A percentile compares a stretch with the other conserved stretches of the same genome.
These are phyloP conservation scores for Distichodus sexfasciatus DNA, from an alignment of 2,797 vertebrate species.

Conservation along the genomic window DNA sequence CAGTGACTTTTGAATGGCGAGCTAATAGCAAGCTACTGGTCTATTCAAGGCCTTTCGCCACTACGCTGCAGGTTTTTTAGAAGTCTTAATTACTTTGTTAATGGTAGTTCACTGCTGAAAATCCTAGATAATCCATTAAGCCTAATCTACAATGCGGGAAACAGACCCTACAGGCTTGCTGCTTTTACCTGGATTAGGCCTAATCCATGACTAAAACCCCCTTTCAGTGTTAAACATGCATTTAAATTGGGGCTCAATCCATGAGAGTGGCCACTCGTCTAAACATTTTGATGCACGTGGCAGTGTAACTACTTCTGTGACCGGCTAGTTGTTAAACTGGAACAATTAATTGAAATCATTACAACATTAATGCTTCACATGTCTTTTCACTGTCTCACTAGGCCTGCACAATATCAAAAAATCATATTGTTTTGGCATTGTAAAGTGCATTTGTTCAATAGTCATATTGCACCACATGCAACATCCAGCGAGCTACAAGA, in stretches of 20 bases:
- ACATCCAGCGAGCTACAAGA: too few relatives aligned
- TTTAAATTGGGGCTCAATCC: slow-evolving; percentile 11
- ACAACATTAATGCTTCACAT: too few relatives aligned
- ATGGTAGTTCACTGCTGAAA: not conserved
- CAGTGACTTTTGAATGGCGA: not conserved
- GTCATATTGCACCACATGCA: too few relatives aligned
- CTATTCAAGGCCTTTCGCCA: not conserved
- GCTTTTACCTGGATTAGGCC: not conserved
- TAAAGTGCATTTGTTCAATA: too few relatives aligned
- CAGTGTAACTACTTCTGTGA: too few relatives aligned
- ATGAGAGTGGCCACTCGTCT: not conserved
- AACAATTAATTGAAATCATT: too few relatives aligned
- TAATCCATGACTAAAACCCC: slow-evolving; percentile 18
- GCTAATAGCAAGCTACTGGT: not conserved
- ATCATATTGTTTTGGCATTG: too few relatives aligned
- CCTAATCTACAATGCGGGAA: slow-evolving; percentile 5
- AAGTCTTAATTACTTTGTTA: not conserved
- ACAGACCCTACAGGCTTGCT: not conserved
- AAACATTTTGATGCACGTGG: too few relatives aligned
- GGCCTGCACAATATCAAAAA: too few relatives aligned
- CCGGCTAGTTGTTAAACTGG: too few relatives aligned
- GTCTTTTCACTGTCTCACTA: too few relatives aligned
- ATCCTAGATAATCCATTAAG: not conserved
- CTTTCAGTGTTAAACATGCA: not conserved
- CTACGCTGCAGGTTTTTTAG: not conserved